These are phyloP conservation scores for Clarias macrocephalus DNA, from an alignment of 2,113 vertebrate species.

Conservation along the genomic window DNA sequence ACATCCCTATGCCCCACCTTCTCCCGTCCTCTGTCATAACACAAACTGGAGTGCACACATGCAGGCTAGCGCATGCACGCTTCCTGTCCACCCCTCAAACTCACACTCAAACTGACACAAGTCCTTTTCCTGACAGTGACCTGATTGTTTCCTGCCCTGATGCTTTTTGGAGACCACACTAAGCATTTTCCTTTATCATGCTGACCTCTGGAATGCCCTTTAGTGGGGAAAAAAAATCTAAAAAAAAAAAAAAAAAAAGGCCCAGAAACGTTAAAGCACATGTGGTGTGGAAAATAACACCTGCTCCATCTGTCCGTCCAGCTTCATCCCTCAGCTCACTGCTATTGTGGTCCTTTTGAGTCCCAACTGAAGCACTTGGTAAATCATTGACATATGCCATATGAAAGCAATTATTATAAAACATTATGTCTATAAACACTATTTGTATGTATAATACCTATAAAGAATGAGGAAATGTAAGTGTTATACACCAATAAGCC, in stretches of 20 bases:
- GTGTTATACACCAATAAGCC: not conserved
- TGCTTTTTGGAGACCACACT: slow-evolving; percentile 60
- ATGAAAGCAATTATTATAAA: not conserved
- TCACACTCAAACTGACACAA: slow-evolving; percentile 64
- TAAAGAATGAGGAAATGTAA: not conserved
- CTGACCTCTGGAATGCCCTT: slow-evolving; percentile 54
- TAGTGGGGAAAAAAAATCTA: slow-evolving; percentile 33
- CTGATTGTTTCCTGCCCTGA: slow-evolving; percentile 73
- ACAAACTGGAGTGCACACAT: slow-evolving; percentile 36
- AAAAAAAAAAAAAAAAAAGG: slow-evolving; percentile 54
- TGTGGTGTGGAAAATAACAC: slow-evolving; percentile 56
- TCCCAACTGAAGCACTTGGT: not conserved
- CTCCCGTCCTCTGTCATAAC: slow-evolving; percentile 34
- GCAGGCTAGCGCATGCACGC: slow-evolving; percentile 40
- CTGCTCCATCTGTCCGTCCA: slow-evolving; percentile 51
- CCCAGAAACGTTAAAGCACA: slow-evolving; percentile 53
- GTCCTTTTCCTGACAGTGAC: slow-evolving; percentile 71
- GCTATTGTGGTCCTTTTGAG: not conserved
- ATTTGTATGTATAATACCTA: not conserved
- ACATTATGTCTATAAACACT: not conserved
- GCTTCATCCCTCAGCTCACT: slow-evolving; percentile 41
- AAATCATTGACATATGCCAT: not conserved
- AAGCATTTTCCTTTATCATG: slow-evolving; percentile 60
- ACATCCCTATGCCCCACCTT: slow-evolving; percentile 32
- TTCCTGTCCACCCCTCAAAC: slow-evolving; percentile 63